Evolutionary conservation across 1,140 invertebrate species (phyloP).

Genomic region (Drosophila rufa): DNA sequence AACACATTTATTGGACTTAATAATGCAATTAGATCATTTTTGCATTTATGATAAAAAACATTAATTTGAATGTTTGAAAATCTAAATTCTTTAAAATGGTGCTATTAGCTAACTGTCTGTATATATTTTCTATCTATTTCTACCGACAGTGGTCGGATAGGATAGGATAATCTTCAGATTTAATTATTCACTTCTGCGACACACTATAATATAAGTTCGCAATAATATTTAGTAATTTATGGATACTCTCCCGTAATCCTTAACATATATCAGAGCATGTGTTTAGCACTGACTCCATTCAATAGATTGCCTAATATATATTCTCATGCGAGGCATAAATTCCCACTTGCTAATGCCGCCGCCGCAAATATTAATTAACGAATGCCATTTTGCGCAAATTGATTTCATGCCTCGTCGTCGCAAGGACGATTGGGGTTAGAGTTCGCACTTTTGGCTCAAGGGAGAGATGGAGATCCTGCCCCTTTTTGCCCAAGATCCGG

Average conservation of each 20-base stretch:
- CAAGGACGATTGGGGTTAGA: constrained; percentile 27
- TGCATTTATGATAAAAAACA: background rate
- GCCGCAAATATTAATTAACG: constrained; percentile 75
- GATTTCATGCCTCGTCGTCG: constrained; percentile 50
- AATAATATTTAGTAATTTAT: background rate
- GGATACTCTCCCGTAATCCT: constrained; percentile 1
- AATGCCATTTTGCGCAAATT: constrained; percentile 62
- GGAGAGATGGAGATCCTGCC: background rate
- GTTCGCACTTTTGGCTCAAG: background rate
- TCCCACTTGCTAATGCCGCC: constrained; percentile 52
- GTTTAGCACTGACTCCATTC: constrained; percentile 5
- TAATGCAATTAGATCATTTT: background rate
- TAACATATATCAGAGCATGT: constrained; percentile 19
- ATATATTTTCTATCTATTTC: background rate
- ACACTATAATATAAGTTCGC: background rate
- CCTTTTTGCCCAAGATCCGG: constrained; percentile 8
- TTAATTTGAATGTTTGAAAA: no score
- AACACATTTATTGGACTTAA: no score
- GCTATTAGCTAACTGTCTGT: background rate
- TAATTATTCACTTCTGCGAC: background rate
- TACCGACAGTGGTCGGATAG: background rate
- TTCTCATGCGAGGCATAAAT: constrained; percentile 49
- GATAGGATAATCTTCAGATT: background rate
- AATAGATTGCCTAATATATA: constrained; percentile 38
- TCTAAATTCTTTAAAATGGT: background rate